Evolutionary conservation across 1,140 invertebrate genomes (phyloP).

Genomic region (Ips nitidus): DNA sequence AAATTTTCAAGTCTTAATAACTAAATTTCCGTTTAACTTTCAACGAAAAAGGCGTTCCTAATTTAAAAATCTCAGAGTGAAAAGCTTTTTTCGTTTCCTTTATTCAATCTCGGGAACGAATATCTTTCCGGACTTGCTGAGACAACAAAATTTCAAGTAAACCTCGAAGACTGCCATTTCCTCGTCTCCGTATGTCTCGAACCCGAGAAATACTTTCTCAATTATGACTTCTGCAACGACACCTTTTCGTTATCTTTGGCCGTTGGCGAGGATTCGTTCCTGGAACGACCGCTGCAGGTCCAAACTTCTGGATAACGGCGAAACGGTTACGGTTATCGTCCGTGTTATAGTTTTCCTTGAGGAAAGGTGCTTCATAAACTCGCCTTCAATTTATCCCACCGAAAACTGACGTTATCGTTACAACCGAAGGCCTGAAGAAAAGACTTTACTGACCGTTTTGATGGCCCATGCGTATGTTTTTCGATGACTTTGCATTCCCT

Average conservation of each 20-base stretch:
- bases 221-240: conserved; percentile 40
- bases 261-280: conserved; percentile 43
- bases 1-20: conserved; percentile 10
- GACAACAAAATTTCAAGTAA: conserved; percentile 18
- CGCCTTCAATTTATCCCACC: conserved; percentile 45
- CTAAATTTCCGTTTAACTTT: neutral
- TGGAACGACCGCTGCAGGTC: conserved; percentile 50
- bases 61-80: neutral
- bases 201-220: conserved; percentile 34
- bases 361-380: conserved; percentile 52
- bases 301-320: conserved; percentile 47
- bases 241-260: conserved; percentile 52
- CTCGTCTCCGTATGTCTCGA: conserved; percentile 45
- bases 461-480: conserved; percentile 31
- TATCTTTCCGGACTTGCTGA: conserved; percentile 7
- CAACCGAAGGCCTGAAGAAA: conserved; percentile 27
- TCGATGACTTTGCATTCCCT: conserved; percentile 23
- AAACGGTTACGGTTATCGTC: conserved; percentile 52
- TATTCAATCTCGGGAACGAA: conserved; percentile 1
- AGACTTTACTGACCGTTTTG: conserved; percentile 31
- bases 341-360: conserved; percentile 51
- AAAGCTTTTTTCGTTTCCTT: neutral
- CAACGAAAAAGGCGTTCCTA: no score
- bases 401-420: conserved; percentile 28
- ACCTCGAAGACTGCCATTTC: conserved; percentile 15